Evolutionary conservation across 1,140 invertebrate genomes (phyloP), one percentile per base, ranked within the genome.

Genomic region (Drosophila elegans): DNA sequence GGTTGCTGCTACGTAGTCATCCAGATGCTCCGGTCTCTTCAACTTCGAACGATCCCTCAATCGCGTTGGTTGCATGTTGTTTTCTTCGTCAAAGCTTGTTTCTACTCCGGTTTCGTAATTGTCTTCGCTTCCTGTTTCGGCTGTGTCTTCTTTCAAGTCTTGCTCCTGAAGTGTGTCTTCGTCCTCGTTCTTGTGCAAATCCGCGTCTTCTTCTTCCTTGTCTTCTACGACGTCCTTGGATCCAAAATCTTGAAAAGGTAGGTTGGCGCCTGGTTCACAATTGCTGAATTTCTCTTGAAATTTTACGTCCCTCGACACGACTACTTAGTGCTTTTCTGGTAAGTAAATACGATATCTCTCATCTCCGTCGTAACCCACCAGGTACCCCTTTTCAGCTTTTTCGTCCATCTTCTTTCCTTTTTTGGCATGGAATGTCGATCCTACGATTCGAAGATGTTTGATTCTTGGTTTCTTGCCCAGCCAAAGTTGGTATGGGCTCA

Each of bases 31-130:
- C 41, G 41, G 41, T 42, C 41, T 16, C 41, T 42, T 42, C 39
- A 42, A 42, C 39, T 42, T 42, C n/a, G 39, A 42, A 42, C 39
- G 39, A 42, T 42, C 13, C 41, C 41, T 42, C n/a, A 42, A 42
- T 4, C 41, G 41, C n/a, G 16, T 42, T 42, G 41, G 9, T 38
- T 38, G 36, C 36, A 38, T 38, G 36, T 38, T 38, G 36, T 38
- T 38, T 38, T 38, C 36, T 38, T 38, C 36, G 36, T 38, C 36
- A 38, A 38, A 38, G 36, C 36, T 38, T 38, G 41, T 13, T 42
- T 42, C 4, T 16, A 16, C 38, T 39, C 38, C 38, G 11, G 38
- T 39, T 39, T 39, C 38, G 38, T 39, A 39, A 42, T 42, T 42
- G 41, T 42, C 4, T 42, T 42, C 41, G 41, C 41, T 42, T 42